These are phyloP conservation scores for Pelochelys cantorii DNA, from an alignment of 2,797 vertebrate genomes.

Conservation along the genomic window DNA sequence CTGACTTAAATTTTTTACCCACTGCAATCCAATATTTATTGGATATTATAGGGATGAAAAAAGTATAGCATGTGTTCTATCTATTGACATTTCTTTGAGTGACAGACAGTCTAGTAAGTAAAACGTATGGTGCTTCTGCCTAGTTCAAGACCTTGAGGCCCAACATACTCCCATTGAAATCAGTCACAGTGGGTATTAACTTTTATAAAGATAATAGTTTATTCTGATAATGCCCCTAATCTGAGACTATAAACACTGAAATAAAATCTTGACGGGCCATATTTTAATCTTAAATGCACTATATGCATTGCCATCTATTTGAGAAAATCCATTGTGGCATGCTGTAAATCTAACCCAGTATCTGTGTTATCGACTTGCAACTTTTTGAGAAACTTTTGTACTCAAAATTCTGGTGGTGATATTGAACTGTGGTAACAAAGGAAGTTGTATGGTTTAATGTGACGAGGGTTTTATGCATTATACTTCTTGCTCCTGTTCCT, in stretches of 20 bases:
- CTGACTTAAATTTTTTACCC: neutral
- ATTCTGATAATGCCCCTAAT: slow-evolving; percentile 51
- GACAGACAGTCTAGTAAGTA: neutral
- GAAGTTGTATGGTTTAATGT: neutral
- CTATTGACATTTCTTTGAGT: neutral
- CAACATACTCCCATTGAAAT: neutral
- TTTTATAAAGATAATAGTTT: slow-evolving; percentile 32
- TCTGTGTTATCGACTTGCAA: neutral
- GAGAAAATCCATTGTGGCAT: slow-evolving; percentile 61
- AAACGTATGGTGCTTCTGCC: slow-evolving; percentile 26
- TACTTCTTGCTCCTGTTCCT: neutral
- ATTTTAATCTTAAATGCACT: slow-evolving; percentile 32
- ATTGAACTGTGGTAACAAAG: neutral
- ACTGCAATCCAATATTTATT: neutral
- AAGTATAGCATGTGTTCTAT: neutral
- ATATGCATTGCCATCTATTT: slow-evolving; percentile 62
- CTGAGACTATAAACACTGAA: slow-evolving; percentile 49
- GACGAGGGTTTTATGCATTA: neutral
- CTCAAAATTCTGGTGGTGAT: slow-evolving; percentile 15
- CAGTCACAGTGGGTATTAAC: neutral
- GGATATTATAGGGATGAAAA: neutral
- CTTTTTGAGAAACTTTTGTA: neutral
- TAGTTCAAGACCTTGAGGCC: rapidly evolving
- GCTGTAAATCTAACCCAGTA: neutral
- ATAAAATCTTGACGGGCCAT: slow-evolving; percentile 50